phyloP scores from a whole-genome alignment of 2,113 vertebrate genomes.

The Meleagris gallopavo region DNA sequence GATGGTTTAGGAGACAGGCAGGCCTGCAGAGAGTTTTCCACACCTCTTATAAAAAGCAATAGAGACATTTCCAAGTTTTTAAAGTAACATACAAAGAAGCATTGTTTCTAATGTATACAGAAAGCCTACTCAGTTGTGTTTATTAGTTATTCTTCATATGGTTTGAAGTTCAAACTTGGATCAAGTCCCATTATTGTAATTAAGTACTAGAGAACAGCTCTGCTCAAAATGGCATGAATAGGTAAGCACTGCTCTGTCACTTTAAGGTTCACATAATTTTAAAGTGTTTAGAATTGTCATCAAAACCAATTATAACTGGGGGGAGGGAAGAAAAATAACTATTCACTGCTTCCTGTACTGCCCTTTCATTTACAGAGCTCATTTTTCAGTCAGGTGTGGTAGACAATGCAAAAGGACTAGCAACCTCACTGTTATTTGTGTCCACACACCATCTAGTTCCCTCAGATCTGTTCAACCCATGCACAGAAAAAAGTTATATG shows the following conservation, averaged over 20 bases:
- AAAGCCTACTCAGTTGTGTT: neutral
- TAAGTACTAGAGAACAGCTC: neutral
- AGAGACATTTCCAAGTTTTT: neutral
- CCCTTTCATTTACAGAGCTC: neutral
- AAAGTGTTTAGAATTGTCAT: neutral
- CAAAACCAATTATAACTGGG: neutral
- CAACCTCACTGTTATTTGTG: neutral
- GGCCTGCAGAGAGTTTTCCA: conserved; percentile 16
- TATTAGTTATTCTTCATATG: neutral
- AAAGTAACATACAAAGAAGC: conserved; percentile 5
- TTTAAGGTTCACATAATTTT: neutral
- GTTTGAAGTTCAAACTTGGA: neutral
- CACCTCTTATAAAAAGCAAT: neutral
- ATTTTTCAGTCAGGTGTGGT: neutral
- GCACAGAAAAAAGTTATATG: neutral
- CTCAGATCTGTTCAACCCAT: neutral
- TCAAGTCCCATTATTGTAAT: neutral
- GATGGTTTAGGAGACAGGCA: neutral
- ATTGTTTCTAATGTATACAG: neutral
- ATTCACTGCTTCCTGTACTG: neutral
- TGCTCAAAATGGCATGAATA: neutral
- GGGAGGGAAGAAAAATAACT: too few relatives aligned
- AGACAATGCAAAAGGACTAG: neutral
- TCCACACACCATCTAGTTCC: neutral
- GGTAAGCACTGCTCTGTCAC: neutral